Evolutionary conservation across 2,888 invertebrate species (phyloP), one percentile per base, ranked within the genome.

Genomic region (Pseudococcus longispinus): DNA sequence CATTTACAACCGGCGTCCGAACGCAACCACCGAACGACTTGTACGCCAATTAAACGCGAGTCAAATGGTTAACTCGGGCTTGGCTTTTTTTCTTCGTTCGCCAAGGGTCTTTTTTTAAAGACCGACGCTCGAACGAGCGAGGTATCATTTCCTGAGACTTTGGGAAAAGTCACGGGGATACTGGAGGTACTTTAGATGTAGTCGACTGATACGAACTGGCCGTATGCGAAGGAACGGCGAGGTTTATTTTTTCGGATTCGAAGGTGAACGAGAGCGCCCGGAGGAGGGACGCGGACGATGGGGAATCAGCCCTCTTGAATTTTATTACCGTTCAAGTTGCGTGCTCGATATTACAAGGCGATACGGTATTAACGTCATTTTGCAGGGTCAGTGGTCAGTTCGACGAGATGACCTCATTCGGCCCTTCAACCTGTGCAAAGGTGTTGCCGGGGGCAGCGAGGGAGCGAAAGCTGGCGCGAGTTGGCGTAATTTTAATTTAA

Each of bases 381-480:
- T 44, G 77, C 85, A 85, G 85, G 85, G 85, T 85, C 85, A 85
- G 46, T 85, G 85, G 85, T 85, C 85, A 85, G 85, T 85, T 84
- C 84, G 29, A 44, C 42, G 32, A 60, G 55, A 84, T 85, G 85
- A 85, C 85, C 85, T 85, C 70, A 70, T 85, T 85, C 74, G 77
- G 74, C 85, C 51, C 29, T 42, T 85, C 74, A 74, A 29, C 74
- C 74, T 32, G 44, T 15, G 44, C 15, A 15, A 46, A 46, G 44
- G 44, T 13, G 29, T 37, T 37, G 70, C 26, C 20, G 32, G 70
- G 1, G 3, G 4, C 65, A 51, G 51, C 8, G n/a, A 4, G 11
- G 60, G 60, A 0, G 60, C 8, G 5, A 4, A 20, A 6, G 60
- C 5, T n/a, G n/a, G 3, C 4, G 18, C 51, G 51, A 65, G 29